Conservation (phyloP, 2,888 invertebrate genomes). For the Polyommatus icarus region DNA sequence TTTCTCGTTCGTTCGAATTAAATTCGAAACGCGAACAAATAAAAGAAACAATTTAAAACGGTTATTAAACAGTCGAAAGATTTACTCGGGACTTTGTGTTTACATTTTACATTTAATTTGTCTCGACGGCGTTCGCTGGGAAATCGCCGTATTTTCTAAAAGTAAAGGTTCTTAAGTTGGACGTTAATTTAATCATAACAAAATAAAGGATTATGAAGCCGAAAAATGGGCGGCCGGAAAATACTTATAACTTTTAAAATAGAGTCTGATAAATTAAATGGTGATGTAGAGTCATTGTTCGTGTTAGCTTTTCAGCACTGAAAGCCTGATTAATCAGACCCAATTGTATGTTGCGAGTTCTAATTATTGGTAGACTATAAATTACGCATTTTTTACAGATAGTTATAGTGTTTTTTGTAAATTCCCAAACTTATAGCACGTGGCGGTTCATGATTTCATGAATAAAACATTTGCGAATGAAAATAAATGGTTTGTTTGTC, state of each 20-base stretch:
- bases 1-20: not conserved
- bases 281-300: not conserved
- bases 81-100: constrained; percentile 16
- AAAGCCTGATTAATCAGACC: not conserved
- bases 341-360: not conserved
- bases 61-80: not conserved
- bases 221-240: not conserved
- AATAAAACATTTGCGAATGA: constrained; percentile 29
- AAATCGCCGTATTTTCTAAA: not conserved
- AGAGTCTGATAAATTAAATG: not conserved
- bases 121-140: not conserved
- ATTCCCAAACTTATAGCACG: not conserved
- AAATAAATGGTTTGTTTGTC: constrained; percentile 23
- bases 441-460: constrained; percentile 22
- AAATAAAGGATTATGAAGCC: not conserved
- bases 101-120: constrained; percentile 9
- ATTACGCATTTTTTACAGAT: not conserved
- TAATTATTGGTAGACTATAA: not conserved
- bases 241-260: no score
- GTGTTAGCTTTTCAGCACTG: not conserved
- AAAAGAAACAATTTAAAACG: constrained; percentile 19
- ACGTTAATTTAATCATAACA: not conserved
- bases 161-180: not conserved
- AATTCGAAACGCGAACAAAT: constrained; percentile 6
- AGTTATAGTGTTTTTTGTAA: not conserved